These are phyloP conservation scores for Cydia pomonella DNA, from an alignment of 1,140 invertebrate species.

Conservation along the genomic window DNA sequence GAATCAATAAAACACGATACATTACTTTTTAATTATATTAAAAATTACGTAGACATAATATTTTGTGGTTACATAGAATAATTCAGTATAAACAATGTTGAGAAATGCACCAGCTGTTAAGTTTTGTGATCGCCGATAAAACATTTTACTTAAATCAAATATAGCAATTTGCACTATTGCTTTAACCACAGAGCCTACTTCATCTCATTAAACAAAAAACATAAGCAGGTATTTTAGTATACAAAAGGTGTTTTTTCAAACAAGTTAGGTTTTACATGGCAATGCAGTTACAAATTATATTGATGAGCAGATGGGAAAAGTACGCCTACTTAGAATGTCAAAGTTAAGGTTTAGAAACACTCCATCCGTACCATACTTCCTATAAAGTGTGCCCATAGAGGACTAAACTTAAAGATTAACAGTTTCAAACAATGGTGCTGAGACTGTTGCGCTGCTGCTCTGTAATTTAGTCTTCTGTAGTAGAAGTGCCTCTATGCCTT, in stretches of 20 bases:
- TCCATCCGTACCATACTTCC: neutral
- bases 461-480: neutral
- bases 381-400: neutral
- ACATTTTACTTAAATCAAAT: constrained; percentile 57
- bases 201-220: constrained; percentile 54
- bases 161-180: constrained; percentile 51
- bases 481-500: neutral
- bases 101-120: constrained; percentile 64
- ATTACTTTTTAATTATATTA: constrained; percentile 72
- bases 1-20: constrained; percentile 46
- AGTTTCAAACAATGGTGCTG: neutral
- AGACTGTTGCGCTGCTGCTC: neutral
- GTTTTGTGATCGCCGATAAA: constrained; percentile 57
- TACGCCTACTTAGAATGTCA: neutral
- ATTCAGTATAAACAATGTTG: constrained; percentile 76
- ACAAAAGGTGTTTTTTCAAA: constrained; percentile 54
- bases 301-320: neutral
- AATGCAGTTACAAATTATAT: constrained; percentile 54
- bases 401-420: neutral
- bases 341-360: neutral
- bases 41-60: constrained; percentile 80
- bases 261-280: constrained; percentile 61
- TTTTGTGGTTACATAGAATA: constrained; percentile 78
- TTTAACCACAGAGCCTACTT: constrained; percentile 50
- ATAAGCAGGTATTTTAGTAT: constrained; percentile 62